phyloP scores from a whole-genome alignment of 2,113 vertebrate genomes.

The Trichechus manatus region DNA sequence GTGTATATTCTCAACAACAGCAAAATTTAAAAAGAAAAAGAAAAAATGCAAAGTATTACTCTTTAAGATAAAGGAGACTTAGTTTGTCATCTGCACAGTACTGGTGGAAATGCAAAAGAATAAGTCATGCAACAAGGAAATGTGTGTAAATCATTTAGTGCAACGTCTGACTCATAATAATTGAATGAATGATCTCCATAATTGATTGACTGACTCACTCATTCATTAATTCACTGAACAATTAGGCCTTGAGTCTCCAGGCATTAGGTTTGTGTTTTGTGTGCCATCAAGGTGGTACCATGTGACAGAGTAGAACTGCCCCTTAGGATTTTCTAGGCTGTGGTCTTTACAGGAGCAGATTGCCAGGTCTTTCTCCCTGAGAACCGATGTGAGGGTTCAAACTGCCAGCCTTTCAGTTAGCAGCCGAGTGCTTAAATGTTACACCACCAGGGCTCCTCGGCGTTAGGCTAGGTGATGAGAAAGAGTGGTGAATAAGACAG shows the following conservation, averaged over 20 bases:
- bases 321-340: not conserved
- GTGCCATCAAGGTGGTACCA: not conserved
- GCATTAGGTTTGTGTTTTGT: not conserved
- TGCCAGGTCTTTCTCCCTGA: not conserved
- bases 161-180: not conserved
- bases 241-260: not conserved
- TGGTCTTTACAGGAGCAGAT: not conserved
- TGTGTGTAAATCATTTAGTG: not conserved
- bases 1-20: no score
- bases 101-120: not conserved
- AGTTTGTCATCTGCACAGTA: not conserved
- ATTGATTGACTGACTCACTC: not conserved
- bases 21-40: no score
- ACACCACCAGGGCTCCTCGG: not conserved
- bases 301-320: not conserved
- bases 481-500: not conserved
- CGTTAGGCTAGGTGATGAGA: not conserved
- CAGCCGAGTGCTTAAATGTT: not conserved
- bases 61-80: constrained; percentile 9
- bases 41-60: not conserved
- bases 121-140: not conserved
- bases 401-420: not conserved
- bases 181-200: constrained; percentile 12
- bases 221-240: not conserved
- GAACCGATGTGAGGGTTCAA: not conserved